phyloP scores from a whole-genome alignment of 2,113 vertebrate species.

The Micromys minutus region DNA sequence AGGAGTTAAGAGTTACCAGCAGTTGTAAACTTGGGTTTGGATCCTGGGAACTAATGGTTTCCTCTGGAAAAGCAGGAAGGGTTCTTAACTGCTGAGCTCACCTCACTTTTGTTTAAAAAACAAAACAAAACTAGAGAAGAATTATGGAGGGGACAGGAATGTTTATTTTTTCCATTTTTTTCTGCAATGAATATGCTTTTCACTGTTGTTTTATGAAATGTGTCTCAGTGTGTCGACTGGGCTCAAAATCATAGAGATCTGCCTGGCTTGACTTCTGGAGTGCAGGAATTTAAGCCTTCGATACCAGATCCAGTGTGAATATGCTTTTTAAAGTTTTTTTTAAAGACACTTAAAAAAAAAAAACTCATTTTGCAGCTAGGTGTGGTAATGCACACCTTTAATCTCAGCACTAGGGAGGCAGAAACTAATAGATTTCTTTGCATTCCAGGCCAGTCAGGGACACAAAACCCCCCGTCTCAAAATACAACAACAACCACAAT shows the following conservation, averaged over 20 bases:
- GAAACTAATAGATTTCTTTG: not conserved
- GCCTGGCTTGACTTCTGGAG: not conserved
- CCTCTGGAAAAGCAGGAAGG: not conserved
- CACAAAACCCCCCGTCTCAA: not conserved
- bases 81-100: not conserved
- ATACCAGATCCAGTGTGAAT: not conserved
- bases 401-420: not conserved
- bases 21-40: not conserved
- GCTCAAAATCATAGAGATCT: not conserved
- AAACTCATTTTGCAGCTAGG: not conserved
- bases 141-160: not conserved
- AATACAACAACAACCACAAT: not conserved
- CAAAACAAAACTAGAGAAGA: not conserved
- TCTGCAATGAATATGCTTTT: not conserved
- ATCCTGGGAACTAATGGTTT: not conserved
- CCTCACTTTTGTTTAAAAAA: not conserved
- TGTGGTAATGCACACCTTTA: not conserved
- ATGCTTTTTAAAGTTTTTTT: not conserved
- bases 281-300: not conserved
- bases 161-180: constrained; percentile 29
- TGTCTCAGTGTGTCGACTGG: not conserved
- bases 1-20: not conserved
- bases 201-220: not conserved
- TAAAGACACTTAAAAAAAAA: not conserved
- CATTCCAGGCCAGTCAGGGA: not conserved